Evolutionary conservation across 2,888 invertebrate species (phyloP).

Genomic region (Apotomis capreana): DNA sequence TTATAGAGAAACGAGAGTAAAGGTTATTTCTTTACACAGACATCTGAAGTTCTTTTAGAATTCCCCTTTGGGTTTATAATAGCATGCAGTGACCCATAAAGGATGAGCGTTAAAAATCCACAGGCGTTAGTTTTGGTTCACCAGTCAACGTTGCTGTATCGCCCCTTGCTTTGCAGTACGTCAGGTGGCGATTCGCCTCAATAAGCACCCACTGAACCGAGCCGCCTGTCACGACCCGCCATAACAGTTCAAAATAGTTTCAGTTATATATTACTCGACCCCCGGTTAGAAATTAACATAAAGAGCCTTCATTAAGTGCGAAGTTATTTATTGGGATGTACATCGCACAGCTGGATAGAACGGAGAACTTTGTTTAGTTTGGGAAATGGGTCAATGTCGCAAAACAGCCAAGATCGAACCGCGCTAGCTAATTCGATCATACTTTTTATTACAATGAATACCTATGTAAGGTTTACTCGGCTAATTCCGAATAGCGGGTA

Average conservation of each 20-base stretch:
- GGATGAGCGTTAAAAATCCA: constrained; percentile 44
- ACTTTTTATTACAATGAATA: too few relatives aligned
- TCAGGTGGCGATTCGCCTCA: constrained; percentile 58
- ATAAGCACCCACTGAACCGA: constrained; percentile 75
- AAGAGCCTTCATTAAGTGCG: constrained; percentile 40
- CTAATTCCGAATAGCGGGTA: too few relatives aligned
- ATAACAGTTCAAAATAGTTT: constrained; percentile 59
- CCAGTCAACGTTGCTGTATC: constrained; percentile 51
- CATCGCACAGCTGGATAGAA: constrained; percentile 14
- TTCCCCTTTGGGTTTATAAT: constrained; percentile 33
- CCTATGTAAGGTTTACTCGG: too few relatives aligned
- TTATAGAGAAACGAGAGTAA: too few relatives aligned
- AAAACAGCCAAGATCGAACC: constrained; percentile 15
- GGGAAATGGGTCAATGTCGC: constrained; percentile 22
- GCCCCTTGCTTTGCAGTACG: constrained; percentile 64
- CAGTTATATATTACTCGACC: constrained; percentile 48
- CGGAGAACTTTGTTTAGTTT: constrained; percentile 16
- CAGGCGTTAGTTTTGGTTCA: constrained; percentile 54
- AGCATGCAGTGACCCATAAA: constrained; percentile 55
- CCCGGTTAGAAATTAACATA: constrained; percentile 34
- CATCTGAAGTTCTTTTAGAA: constrained; percentile 11
- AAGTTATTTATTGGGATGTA: constrained; percentile 38
- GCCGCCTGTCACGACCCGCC: constrained; percentile 57
- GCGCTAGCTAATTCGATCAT: background rate
- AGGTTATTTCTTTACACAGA: background rate